Percentiles rank a stretch among this genome's conserved stretches.
phyloP scores from a whole-genome alignment of 2,888 invertebrate species.

The Drosophila diplacantha region DNA sequence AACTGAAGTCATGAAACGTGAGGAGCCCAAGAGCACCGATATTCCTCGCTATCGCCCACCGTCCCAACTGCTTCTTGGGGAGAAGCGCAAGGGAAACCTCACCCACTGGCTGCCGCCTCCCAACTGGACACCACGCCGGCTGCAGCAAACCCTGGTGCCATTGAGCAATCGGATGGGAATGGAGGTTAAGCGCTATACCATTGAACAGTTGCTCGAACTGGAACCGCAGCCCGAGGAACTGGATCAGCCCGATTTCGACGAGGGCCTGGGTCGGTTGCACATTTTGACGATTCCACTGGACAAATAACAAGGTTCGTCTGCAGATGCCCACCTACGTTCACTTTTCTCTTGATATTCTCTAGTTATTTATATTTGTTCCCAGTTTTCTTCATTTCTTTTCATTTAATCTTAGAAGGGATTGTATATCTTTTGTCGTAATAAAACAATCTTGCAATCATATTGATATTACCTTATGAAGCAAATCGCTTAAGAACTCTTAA shows the following conservation, averaged over 20 bases:
- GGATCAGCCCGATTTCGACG: constrained; percentile 10
- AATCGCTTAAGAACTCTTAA: too few relatives aligned
- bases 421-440: not conserved
- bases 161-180: not conserved
- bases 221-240: constrained; percentile 47
- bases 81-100: constrained; percentile 51
- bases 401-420: too few relatives aligned
- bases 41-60: constrained; percentile 54
- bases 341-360: not conserved
- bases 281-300: constrained; percentile 7
- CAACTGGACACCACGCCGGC: constrained; percentile 26
- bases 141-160: not conserved
- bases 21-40: not conserved
- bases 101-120: constrained; percentile 39
- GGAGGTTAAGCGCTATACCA: constrained; percentile 40
- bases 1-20: not conserved
- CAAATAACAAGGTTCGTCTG: constrained; percentile 13
- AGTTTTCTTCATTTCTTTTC: not conserved
- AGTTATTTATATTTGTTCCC: not conserved
- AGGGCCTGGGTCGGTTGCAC: not conserved
- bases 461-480: not conserved
- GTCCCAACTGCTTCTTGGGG: constrained; percentile 8
- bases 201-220: constrained; percentile 40
- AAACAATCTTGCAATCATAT: not conserved
- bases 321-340: too few relatives aligned